phyloP scores from a whole-genome alignment of 2,113 vertebrate species.

The Noctilio leporinus region DNA sequence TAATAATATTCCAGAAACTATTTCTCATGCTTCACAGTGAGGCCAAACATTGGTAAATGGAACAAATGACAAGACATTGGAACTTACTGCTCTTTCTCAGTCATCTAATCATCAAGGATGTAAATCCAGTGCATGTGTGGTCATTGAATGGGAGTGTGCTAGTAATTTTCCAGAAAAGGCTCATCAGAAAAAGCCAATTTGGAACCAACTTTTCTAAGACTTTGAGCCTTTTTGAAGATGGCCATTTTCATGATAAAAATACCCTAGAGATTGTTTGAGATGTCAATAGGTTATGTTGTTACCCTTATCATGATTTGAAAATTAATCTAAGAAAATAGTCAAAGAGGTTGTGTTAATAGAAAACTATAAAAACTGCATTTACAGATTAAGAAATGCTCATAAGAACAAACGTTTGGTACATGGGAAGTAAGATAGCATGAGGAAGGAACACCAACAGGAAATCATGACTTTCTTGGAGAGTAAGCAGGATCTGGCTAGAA shows the following conservation, averaged over 20 bases:
- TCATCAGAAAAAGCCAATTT: slow-evolving; percentile 2
- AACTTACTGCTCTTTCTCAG: background rate
- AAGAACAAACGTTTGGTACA: background rate
- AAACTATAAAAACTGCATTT: background rate
- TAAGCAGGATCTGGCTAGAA: background rate
- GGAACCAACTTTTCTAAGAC: background rate
- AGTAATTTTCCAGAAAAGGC: background rate
- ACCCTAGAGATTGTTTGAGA: background rate
- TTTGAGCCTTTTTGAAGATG: background rate
- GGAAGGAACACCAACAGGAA: background rate
- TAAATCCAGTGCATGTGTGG: background rate
- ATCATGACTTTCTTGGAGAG: background rate
- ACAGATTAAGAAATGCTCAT: background rate
- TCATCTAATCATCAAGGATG: background rate
- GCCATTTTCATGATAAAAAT: background rate
- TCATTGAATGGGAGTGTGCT: background rate
- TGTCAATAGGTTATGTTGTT: background rate
- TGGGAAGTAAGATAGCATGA: background rate
- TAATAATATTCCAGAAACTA: background rate
- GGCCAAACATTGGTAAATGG: background rate
- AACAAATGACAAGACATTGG: background rate
- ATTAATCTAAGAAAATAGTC: background rate
- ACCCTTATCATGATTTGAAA: background rate
- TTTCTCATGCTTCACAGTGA: background rate
- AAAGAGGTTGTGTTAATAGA: background rate